A percentile compares a stretch with the other conserved stretches of the same genome.
Conservation (phyloP, 2,888 invertebrate genomes). For the Seira sanloemensis region DNA sequence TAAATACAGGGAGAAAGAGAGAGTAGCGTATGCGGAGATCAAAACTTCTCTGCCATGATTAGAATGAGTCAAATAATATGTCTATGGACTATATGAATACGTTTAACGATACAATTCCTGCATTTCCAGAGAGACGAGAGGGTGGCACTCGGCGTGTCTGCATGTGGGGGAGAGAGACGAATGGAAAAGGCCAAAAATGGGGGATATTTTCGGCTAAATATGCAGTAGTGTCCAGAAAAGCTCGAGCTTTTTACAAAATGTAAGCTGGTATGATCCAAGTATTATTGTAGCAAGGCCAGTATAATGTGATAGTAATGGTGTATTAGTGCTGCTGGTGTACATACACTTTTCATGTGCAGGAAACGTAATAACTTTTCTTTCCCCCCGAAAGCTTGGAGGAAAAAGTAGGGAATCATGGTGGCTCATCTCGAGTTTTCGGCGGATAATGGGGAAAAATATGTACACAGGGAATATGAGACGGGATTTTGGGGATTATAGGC, state of each 20-base stretch:
- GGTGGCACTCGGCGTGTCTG: no score
- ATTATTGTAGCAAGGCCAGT: not conserved
- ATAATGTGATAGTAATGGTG: constrained; percentile 3
- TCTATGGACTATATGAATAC: not conserved
- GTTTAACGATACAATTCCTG: not conserved
- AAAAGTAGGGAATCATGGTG: constrained; percentile 10
- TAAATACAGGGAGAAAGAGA: constrained; percentile 15
- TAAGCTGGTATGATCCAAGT: not conserved
- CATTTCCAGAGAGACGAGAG: constrained; percentile 16
- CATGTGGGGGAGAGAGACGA: constrained; percentile 5
- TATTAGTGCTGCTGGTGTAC: not conserved
- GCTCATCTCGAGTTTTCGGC: not conserved
- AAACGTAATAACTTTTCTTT: not conserved
- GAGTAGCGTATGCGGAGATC: constrained; percentile 17
- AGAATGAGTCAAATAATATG: constrained; percentile 24
- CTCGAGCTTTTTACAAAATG: not conserved
- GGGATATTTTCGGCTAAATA: not conserved
- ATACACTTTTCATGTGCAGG: not conserved
- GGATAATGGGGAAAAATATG: not conserved
- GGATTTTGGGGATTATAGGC: constrained; percentile 3
- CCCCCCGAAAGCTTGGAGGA: not conserved
- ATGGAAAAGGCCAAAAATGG: constrained; percentile 5
- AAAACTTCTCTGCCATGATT: constrained; percentile 42
- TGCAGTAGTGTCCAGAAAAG: not conserved
- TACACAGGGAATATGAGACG: constrained; percentile 2